Base-by-base conservation (phyloP, 1,140 invertebrate genomes). In the Magallana gigas region DNA sequence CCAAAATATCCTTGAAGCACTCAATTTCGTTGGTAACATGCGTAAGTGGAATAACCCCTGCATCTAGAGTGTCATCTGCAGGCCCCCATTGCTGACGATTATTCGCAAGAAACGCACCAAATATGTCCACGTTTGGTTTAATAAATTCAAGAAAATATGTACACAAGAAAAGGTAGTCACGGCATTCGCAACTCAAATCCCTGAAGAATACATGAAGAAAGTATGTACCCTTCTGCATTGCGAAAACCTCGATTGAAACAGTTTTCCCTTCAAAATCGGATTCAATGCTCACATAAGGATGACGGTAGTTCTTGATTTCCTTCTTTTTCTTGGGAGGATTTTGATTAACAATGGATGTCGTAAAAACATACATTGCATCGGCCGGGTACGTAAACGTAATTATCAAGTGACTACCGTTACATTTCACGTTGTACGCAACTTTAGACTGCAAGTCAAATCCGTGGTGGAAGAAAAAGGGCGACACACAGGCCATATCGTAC, bases 41-140 rank as follows among this genome's bases (percentile, higher is more conserved):
- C 8, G 84, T 56, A 16, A 71, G 12, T 3, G 84, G 84, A 85
- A 57, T n/a, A 8, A 85, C 14, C 18, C 84, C 84, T 5, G 56
- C 68, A n/a, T 71, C 16, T 9, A 57, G 16, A 11, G 84, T 85
- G 36, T 85, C 84, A 18, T 85, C 48, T 11, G 62, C 84, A 9
- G 84, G 84, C 11, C 84, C 84, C 84, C 84, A 85, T 12, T 76
- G 62, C 14, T 76, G 68, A 57, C 84, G 84, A 4, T 2, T 36
- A 64, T 62, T 14, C 16, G 56, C 36, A n/a, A 62, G 12, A 84
- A 62, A 64, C 9, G n/a, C 36, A 64, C 12, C 36, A 9, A 48
- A 60, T 48, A 16, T 56, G 57, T 83, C 81, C 57, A 57, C 36
- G 59, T 62, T 62, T n/a, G 29, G 58, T 23, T 85, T 71, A 8